Evolutionary conservation across 2,888 invertebrate genomes (phyloP), one percentile per base, ranked within the genome.

Genomic region (Troides helena): DNA sequence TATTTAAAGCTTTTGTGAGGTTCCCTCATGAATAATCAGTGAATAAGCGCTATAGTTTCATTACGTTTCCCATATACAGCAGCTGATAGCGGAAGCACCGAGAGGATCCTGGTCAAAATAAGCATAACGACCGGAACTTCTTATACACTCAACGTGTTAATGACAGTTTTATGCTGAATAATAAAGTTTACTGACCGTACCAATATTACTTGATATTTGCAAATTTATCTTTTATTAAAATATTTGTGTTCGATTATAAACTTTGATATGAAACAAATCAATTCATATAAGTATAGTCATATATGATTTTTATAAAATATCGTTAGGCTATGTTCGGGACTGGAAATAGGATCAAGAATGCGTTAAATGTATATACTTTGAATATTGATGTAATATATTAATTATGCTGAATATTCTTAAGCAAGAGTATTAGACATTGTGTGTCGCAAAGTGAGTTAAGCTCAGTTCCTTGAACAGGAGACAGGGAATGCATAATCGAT

Each of bases 401-500:
- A 39, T 10, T 39, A 39, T 7, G 10, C 39, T 39, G 39, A 39
- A 39, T 39, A 39, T 1, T 10, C 39, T 39, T 39, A 39, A 39
- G 39, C 10, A 39, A 39, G 10, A 10, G 8, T 39, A 10, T 10
- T 10, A 2, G 18, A 50, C 14, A 50, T 12, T 46, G 46, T 50
- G 17, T 17, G 68, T 68, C 59, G 59, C 61, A 57, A 43, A 67
- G 62, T 60, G 67, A 63, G 64, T 62, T 58, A 57, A 57, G 57
- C 59, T 50, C 62, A 30, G 70, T 70, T 70, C 70, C 62, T 67
- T 63, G 65, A 46, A 58, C 69, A 62, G 68, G 62, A 72, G 68
- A 62, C 57, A 59, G 70, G 67, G 70, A 67, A 66, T 72, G 68
- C 68, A 74, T 73, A 76, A 80, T 83, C 82, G 76, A 84, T 84